Percentiles rank a stretch among this genome's conserved stretches.
Conservation (phyloP, 2,113 vertebrate genomes). For the Proteles cristata region DNA sequence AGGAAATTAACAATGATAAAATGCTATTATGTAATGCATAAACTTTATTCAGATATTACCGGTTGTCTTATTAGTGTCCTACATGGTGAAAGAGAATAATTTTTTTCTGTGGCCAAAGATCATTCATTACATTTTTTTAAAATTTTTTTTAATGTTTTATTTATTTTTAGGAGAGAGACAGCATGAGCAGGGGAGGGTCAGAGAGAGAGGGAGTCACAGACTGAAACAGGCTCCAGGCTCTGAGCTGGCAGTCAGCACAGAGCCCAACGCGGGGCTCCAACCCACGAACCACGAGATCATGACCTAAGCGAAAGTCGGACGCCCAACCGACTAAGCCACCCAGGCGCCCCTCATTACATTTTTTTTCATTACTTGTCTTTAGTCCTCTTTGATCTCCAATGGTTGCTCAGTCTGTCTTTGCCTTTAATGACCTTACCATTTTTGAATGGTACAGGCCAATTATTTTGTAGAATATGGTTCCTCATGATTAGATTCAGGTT, state of each 20-base stretch:
- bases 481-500: not conserved
- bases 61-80: not conserved
- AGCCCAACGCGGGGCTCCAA: too few relatives aligned
- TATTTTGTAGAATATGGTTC: not conserved
- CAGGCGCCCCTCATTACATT: not conserved
- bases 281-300: too few relatives aligned
- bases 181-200: too few relatives aligned
- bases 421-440: not conserved
- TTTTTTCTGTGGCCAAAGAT: not conserved
- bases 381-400: not conserved
- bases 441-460: not conserved
- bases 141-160: too few relatives aligned
- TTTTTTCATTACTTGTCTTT: not conserved
- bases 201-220: too few relatives aligned
- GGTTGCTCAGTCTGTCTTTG: not conserved
- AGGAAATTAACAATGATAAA: not conserved
- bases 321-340: too few relatives aligned
- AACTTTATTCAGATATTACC: not conserved
- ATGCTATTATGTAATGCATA: not conserved
- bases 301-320: too few relatives aligned
- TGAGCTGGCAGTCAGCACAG: too few relatives aligned
- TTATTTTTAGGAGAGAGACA: too few relatives aligned
- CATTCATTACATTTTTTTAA: not conserved
- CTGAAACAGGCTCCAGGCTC: too few relatives aligned
- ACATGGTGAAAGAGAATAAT: not conserved